These are phyloP conservation scores for Enteromius radiatus DNA, from an alignment of 2,797 vertebrate species.

Conservation along the genomic window DNA sequence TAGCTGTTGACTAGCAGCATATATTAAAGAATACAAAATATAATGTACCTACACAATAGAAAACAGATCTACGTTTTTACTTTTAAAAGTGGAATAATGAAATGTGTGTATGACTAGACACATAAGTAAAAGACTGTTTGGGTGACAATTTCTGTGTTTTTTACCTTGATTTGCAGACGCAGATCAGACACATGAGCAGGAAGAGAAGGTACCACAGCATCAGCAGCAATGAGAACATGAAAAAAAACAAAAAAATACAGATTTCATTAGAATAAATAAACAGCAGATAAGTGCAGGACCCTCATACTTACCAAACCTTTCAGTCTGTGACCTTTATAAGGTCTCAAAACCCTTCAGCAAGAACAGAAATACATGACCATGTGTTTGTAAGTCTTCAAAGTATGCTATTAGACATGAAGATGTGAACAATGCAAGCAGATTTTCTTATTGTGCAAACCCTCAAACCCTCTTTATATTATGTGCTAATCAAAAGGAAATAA, in stretches of 20 bases:
- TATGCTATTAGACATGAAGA: not conserved
- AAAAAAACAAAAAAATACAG: constrained; percentile 65
- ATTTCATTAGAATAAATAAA: constrained; percentile 66
- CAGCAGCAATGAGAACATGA: constrained; percentile 63
- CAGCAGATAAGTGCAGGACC: constrained; percentile 52
- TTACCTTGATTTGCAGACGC: constrained; percentile 76
- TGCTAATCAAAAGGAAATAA: no score
- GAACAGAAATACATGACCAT: not conserved
- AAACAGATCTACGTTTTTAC: not conserved
- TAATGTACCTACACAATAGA: not conserved
- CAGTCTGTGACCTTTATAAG: constrained; percentile 1
- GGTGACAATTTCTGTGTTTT: constrained; percentile 48
- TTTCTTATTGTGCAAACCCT: not conserved
- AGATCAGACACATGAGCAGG: constrained; percentile 49
- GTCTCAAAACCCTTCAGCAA: not conserved
- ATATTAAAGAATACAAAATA: not conserved
- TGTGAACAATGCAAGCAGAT: not conserved
- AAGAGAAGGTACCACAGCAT: constrained; percentile 36
- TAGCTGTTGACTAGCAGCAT: not conserved
- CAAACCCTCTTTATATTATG: not conserved
- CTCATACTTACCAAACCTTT: constrained; percentile 71
- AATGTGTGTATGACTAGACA: not conserved
- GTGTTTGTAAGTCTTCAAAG: not conserved
- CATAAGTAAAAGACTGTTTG: not conserved
- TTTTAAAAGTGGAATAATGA: not conserved